phyloP scores from a whole-genome alignment of 2,888 invertebrate species.

The Lycaena phlaeas region DNA sequence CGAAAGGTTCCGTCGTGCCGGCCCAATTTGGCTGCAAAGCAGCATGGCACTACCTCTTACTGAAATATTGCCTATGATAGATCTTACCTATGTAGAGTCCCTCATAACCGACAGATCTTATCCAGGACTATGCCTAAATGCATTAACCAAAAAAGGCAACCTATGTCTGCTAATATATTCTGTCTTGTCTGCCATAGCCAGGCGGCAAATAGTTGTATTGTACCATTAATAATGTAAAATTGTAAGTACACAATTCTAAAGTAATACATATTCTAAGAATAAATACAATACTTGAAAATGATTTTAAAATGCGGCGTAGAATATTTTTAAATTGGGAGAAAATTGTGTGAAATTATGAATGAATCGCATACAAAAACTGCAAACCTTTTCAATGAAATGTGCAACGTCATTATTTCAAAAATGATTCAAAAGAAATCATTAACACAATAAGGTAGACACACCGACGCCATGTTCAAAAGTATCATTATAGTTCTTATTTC shows the following conservation, averaged over 20 bases:
- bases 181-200: too few species aligned
- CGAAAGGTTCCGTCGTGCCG: too few species aligned
- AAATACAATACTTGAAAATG: conserved; percentile 18
- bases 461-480: conserved; percentile 34
- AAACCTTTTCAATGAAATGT: conserved; percentile 10
- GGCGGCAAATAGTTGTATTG: too few species aligned
- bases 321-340: conserved; percentile 32
- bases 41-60: too few species aligned
- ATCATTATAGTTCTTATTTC: background rate
- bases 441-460: conserved; percentile 33
- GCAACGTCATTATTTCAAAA: conserved; percentile 3
- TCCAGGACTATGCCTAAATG: too few species aligned
- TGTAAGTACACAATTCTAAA: background rate
- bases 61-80: too few species aligned
- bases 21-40: too few species aligned
- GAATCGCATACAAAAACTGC: conserved; percentile 21
- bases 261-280: background rate
- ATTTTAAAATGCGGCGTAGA: conserved; percentile 28
- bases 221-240: too few species aligned
- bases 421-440: conserved; percentile 24
- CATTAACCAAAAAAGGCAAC: too few species aligned
- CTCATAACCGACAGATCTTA: too few species aligned
- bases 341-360: conserved; percentile 44
- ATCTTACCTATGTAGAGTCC: too few species aligned
- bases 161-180: too few species aligned